phyloP scores from a whole-genome alignment of 2,113 vertebrate species.

The Nicator chloris region DNA sequence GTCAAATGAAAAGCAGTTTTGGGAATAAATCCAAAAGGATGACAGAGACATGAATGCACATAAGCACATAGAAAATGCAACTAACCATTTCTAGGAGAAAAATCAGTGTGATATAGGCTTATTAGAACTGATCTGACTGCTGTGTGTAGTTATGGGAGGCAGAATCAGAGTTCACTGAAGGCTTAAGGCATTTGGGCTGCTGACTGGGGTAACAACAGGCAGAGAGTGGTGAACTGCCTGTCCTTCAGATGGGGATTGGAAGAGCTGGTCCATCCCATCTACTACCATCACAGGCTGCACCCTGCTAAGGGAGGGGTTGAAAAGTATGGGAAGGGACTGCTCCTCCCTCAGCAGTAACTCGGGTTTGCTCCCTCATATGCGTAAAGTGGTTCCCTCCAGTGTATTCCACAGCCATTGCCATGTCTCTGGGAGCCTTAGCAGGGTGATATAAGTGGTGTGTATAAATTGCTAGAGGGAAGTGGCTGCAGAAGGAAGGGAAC shows the following conservation, averaged over 20 bases:
- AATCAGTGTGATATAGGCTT: neutral
- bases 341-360: neutral
- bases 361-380: neutral
- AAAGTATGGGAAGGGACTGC: neutral
- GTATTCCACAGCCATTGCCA: neutral
- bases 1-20: conserved; percentile 9
- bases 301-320: neutral
- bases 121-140: neutral
- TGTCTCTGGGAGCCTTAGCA: neutral
- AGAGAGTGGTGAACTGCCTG: neutral
- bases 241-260: neutral
- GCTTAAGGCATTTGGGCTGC: neutral
- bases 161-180: neutral
- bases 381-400: neutral
- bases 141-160: neutral
- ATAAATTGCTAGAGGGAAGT: neutral
- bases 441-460: neutral
- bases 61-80: neutral
- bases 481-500: neutral
- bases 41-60: neutral
- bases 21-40: conserved; percentile 24
- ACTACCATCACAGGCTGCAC: neutral
- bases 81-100: neutral
- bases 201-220: neutral
- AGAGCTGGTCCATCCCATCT: neutral